phyloP scores from a whole-genome alignment of 2,113 vertebrate species.

The Atlantisia rogersi region DNA sequence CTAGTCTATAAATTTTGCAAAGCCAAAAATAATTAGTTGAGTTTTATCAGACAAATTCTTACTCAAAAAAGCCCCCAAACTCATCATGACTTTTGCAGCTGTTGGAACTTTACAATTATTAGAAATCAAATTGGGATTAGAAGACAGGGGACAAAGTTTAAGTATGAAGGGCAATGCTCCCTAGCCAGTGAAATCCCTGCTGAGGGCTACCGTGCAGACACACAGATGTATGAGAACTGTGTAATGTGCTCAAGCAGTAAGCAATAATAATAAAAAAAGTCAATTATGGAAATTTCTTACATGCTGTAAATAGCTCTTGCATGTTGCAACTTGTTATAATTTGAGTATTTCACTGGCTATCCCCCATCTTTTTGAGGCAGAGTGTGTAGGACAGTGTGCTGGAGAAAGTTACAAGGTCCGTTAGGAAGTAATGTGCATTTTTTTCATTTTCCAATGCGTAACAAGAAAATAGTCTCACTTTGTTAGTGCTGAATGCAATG shows the following conservation, averaged over 20 bases:
- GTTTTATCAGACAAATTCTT: neutral
- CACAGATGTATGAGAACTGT: neutral
- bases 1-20: neutral
- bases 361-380: neutral
- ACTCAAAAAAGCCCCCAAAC: neutral
- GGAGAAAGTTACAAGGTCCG: neutral
- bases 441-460: neutral
- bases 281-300: neutral
- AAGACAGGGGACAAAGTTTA: neutral
- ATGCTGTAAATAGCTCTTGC: slow-evolving; percentile 12
- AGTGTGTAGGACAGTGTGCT: neutral
- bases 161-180: neutral
- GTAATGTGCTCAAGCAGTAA: neutral
- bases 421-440: neutral
- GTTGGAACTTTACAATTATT: neutral
- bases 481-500: neutral
- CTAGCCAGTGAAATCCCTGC: neutral
- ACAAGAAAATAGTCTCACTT: neutral
- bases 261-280: neutral
- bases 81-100: neutral
- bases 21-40: neutral
- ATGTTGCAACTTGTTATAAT: neutral
- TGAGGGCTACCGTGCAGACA: neutral
- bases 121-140: neutral
- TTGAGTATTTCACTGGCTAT: neutral